Percentiles rank a stretch among this genome's conserved stretches.
Conservation (phyloP, 2,113 vertebrate genomes). For the Ploceus nigricollis region DNA sequence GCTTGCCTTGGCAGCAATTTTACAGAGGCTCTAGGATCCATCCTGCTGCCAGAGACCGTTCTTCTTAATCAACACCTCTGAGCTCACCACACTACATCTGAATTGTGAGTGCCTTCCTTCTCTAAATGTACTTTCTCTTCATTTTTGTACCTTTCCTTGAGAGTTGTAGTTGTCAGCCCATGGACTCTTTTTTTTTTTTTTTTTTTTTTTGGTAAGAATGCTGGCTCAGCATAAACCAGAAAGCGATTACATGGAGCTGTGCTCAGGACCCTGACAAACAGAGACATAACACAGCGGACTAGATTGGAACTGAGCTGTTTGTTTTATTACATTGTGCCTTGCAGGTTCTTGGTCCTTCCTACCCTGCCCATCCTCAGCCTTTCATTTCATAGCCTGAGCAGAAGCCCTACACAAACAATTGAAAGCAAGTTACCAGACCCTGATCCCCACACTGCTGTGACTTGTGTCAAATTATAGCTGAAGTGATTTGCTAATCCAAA, state of each 20-base stretch:
- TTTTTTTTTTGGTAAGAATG: neutral
- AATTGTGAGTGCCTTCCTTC: neutral
- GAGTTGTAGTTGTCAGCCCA: neutral
- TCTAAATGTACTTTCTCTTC: neutral
- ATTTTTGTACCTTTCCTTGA: neutral
- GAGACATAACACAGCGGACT: rapidly evolving
- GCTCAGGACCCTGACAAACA: neutral
- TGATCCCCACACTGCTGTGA: neutral
- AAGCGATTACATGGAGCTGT: neutral
- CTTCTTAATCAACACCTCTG: neutral
- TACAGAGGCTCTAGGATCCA: neutral
- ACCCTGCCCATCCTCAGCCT: neutral
- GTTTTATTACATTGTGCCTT: neutral
- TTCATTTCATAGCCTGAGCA: neutral
- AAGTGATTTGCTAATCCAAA: neutral
- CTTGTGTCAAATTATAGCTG: neutral
- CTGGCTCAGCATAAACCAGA: neutral
- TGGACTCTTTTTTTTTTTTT: neutral
- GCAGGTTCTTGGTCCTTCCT: neutral
- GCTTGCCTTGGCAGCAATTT: neutral
- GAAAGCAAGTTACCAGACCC: neutral
- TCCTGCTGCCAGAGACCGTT: neutral
- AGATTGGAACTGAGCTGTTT: neutral
- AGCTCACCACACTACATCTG: neutral
- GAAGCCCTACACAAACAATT: neutral